phyloP scores from a whole-genome alignment of 2,113 vertebrate species.

The Felis chaus region DNA sequence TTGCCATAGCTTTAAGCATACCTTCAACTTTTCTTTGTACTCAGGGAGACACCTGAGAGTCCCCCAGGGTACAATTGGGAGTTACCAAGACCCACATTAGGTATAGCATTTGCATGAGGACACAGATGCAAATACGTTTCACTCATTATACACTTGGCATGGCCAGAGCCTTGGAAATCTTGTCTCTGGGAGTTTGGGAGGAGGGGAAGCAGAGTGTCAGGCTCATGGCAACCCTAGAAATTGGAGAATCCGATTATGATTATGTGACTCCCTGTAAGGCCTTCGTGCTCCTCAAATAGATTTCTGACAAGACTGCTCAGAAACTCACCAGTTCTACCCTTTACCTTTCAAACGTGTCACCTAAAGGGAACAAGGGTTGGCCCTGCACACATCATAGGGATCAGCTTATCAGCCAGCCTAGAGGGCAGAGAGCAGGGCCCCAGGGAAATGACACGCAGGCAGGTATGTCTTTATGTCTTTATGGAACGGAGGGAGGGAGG shows the following conservation, averaged over 20 bases:
- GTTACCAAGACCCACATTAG: background rate
- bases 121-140: background rate
- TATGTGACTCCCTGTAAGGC: background rate
- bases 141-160: background rate
- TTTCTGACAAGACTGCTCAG: background rate
- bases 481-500: background rate
- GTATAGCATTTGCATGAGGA: background rate
- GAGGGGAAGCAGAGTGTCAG: background rate
- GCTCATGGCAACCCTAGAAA: background rate
- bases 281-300: background rate
- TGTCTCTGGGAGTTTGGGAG: background rate
- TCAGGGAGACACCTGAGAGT: background rate
- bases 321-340: background rate
- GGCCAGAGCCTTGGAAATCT: background rate
- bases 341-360: background rate
- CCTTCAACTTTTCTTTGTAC: background rate
- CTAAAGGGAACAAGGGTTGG: background rate
- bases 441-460: background rate
- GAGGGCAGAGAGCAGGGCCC: background rate
- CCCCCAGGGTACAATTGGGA: background rate
- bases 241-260: background rate
- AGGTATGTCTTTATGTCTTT: background rate
- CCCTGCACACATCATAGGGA: fast-evolving
- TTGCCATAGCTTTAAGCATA: background rate
- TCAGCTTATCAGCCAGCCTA: background rate